Evolutionary conservation across 2,888 invertebrate genomes (phyloP).

Genomic region (Synergus laeviventris): DNA sequence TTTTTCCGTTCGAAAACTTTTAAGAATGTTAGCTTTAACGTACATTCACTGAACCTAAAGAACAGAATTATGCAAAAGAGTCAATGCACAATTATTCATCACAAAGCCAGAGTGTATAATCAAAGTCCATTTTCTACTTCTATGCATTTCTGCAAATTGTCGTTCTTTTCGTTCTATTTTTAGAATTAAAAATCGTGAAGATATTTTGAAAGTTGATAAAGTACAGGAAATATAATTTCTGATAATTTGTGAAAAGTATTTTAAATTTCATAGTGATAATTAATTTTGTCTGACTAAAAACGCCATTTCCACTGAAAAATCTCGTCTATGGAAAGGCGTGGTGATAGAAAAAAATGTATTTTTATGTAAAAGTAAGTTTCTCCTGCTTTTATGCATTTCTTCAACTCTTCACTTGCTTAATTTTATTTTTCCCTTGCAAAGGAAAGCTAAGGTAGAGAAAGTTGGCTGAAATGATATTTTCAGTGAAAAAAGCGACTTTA

Average conservation of each 20-base stretch:
- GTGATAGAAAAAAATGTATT: too few relatives aligned
- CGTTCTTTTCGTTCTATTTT: background rate
- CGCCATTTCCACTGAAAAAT: background rate
- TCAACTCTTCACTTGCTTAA: too few relatives aligned
- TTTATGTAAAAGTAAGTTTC: too few relatives aligned
- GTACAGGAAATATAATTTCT: background rate
- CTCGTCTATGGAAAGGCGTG: background rate
- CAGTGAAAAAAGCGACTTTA: background rate
- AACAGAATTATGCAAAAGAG: background rate
- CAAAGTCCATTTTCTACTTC: background rate
- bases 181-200: background rate
- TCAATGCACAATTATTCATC: background rate
- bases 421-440: too few relatives aligned
- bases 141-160: background rate
- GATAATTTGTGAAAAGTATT: background rate
- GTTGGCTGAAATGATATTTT: too few relatives aligned
- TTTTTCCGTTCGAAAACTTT: background rate
- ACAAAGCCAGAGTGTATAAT: background rate
- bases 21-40: background rate
- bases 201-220: background rate
- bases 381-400: too few relatives aligned
- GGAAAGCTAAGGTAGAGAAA: too few relatives aligned
- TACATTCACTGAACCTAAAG: background rate
- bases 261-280: background rate
- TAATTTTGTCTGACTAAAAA: background rate